These are phyloP conservation scores for Pristionchus maxplancki DNA, from an alignment of 2,888 invertebrate species.

Conservation along the genomic window DNA sequence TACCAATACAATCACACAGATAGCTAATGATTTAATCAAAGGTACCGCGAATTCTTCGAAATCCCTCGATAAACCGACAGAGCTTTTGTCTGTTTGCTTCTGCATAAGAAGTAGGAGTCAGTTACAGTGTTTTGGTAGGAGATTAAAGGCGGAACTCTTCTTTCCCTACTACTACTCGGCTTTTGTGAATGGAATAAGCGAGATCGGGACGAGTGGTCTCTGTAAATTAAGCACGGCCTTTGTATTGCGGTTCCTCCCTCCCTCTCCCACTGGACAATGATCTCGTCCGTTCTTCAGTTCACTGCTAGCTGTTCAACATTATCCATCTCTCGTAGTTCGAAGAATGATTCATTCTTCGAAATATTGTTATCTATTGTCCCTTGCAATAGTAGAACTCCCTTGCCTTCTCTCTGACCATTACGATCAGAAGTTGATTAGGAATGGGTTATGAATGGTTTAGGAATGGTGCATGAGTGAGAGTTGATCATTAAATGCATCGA, in stretches of 20 bases:
- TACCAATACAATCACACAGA: no score
- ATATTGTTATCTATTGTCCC: background rate
- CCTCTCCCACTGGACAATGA: background rate
- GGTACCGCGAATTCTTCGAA: background rate
- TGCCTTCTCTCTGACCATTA: background rate
- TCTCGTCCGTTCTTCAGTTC: background rate
- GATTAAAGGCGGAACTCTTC: background rate
- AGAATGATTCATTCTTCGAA: background rate
- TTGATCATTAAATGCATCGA: background rate
- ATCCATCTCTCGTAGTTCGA: background rate
- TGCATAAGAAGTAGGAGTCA: background rate
- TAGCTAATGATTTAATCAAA: background rate
- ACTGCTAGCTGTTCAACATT: background rate
- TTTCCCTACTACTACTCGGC: background rate
- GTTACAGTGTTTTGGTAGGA: slow-evolving; percentile 45
- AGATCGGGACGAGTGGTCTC: slow-evolving; percentile 16
- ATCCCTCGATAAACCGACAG: background rate
- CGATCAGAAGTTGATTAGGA: no score
- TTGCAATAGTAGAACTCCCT: background rate
- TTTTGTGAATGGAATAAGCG: background rate
- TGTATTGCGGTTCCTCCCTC: slow-evolving; percentile 19
- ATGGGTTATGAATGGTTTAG: no score
- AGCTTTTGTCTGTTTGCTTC: background rate
- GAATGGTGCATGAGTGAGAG: no score
- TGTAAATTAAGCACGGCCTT: slow-evolving; percentile 5